Percentiles rank a stretch among this genome's conserved stretches.
These are phyloP conservation scores for Limnodromus scolopaceus DNA, from an alignment of 2,797 vertebrate genomes.

Conservation along the genomic window DNA sequence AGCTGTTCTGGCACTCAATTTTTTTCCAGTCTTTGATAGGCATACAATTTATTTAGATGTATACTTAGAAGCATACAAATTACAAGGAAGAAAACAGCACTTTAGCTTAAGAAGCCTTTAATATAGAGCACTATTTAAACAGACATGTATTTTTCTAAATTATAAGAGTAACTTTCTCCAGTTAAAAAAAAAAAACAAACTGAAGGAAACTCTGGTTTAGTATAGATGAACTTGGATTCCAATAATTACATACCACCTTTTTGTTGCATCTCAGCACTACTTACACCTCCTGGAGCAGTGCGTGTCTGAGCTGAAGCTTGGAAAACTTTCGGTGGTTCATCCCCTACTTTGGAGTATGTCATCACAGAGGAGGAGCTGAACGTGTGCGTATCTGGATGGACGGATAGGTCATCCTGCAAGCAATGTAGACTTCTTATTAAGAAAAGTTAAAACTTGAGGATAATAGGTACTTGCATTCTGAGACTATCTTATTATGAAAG, in stretches of 20 bases:
- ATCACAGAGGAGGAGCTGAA: constrained; percentile 93
- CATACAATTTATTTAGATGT: not conserved
- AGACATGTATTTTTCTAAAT: not conserved
- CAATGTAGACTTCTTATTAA: not conserved
- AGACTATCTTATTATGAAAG: not conserved
- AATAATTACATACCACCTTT: not conserved
- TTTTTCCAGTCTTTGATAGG: not conserved
- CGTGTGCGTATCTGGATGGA: constrained; percentile 82
- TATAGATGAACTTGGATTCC: not conserved
- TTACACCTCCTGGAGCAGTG: constrained; percentile 91
- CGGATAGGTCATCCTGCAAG: constrained; percentile 81
- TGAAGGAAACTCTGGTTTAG: not conserved
- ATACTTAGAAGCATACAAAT: not conserved
- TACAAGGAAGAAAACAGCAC: not conserved
- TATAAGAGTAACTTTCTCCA: not conserved
- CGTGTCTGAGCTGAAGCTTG: constrained; percentile 88
- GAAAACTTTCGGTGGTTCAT: constrained; percentile 91
- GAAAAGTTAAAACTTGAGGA: rapidly evolving
- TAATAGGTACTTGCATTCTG: not conserved
- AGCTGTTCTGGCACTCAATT: not conserved
- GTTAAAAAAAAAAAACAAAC: not conserved
- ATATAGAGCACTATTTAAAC: not conserved
- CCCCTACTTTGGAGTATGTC: constrained; percentile 91
- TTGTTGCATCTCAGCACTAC: constrained; percentile 36
- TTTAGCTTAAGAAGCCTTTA: not conserved